Evolutionary conservation across 2,888 invertebrate species (phyloP).

Genomic region (Drosophila algonquin): DNA sequence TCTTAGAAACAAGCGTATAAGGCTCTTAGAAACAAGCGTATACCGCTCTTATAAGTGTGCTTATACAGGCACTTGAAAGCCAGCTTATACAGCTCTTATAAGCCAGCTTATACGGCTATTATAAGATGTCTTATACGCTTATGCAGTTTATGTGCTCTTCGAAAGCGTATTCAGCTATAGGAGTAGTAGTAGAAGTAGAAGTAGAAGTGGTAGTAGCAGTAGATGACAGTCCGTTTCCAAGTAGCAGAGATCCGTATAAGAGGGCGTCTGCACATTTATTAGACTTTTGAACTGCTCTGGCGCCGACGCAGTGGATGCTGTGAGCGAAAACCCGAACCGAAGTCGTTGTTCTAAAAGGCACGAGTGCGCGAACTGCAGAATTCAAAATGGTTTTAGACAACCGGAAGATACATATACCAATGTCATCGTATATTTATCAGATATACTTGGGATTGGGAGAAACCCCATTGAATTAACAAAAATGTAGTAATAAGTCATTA

Average conservation of each 20-base stretch:
- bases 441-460: not conserved
- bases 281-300: constrained; percentile 6
- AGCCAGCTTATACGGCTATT: not conserved
- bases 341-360: constrained; percentile 40
- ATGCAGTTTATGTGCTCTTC: constrained; percentile 10
- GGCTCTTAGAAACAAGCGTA: not conserved
- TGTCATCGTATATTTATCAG: not conserved
- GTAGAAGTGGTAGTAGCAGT: not conserved
- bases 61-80: constrained; percentile 1
- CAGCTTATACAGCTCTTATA: constrained; percentile 5
- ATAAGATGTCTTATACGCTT: not conserved
- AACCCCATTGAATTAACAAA: not conserved
- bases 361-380: constrained; percentile 24
- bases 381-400: constrained; percentile 56
- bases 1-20: constrained; percentile 2
- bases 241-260: constrained; percentile 54
- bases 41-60: constrained; percentile 6
- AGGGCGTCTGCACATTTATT: constrained; percentile 59
- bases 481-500: not conserved
- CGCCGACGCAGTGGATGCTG: constrained; percentile 38
- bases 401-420: constrained; percentile 20
- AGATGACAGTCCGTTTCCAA: constrained; percentile 16
- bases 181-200: not conserved
- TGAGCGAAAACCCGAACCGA: constrained; percentile 26
- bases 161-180: constrained; percentile 66